Evolutionary conservation across 2,797 vertebrate species (phyloP).

Genomic region (Sebastes steindachneri): DNA sequence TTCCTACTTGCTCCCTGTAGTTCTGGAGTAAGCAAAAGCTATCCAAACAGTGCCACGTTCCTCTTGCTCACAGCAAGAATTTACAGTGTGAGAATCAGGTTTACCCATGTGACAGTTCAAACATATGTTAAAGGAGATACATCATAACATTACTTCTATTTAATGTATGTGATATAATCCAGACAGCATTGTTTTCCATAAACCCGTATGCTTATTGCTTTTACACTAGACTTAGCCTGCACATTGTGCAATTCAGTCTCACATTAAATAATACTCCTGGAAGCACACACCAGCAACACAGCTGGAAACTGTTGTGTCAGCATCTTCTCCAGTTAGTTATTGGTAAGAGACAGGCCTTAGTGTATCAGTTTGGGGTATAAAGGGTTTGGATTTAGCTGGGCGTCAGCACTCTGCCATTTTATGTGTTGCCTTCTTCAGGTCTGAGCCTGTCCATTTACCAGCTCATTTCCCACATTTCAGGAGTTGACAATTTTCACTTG

Average conservation of each 20-base stretch:
- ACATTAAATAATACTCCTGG: constrained; percentile 16
- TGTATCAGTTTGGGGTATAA: neutral
- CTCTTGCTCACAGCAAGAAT: neutral
- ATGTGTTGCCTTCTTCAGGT: constrained; percentile 1
- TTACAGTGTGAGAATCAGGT: neutral
- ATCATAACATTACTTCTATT: neutral
- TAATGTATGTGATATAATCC: neutral
- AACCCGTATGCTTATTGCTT: neutral
- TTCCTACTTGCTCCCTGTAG: neutral
- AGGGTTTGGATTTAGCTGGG: constrained; percentile 8
- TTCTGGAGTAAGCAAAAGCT: neutral
- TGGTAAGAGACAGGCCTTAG: neutral
- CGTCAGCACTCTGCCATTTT: constrained; percentile 23
- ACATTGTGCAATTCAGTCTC: constrained; percentile 17
- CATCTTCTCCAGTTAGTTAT: constrained; percentile 24
- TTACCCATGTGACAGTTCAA: constrained; percentile 1
- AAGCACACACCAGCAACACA: constrained; percentile 16
- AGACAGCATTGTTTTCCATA: neutral
- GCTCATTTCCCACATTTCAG: constrained; percentile 24
- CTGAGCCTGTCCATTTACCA: neutral
- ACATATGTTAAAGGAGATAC: neutral
- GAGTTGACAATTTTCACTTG: neutral
- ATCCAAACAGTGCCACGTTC: neutral
- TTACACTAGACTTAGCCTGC: neutral
- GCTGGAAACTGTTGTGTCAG: constrained; percentile 28